Evolutionary conservation across 2,797 vertebrate genomes (phyloP).

Genomic region (Crenuchus spilurus): DNA sequence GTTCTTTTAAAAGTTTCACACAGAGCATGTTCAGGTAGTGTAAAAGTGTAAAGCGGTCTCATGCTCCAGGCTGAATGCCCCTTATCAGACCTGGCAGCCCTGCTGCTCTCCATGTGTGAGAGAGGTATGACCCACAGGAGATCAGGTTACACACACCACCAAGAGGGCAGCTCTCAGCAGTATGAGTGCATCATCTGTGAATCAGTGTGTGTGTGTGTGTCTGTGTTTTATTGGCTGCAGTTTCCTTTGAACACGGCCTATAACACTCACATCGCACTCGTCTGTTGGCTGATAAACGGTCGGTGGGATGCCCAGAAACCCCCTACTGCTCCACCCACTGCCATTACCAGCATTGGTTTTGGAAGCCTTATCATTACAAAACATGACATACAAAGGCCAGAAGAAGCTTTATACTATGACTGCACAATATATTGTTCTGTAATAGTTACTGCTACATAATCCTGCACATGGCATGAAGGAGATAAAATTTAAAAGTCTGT

Average conservation of each 20-base stretch:
- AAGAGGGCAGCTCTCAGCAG: slow-evolving; percentile 1
- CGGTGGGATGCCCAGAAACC: neutral
- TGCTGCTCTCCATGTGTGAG: neutral
- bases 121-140: neutral
- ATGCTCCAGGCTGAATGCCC: neutral
- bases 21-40: too few species aligned
- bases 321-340: neutral
- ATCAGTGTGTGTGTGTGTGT: neutral
- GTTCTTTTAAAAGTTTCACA: too few species aligned
- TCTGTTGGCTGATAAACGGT: neutral
- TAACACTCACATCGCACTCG: neutral
- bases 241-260: slow-evolving; percentile 1
- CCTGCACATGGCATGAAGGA: too few species aligned
- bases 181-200: neutral
- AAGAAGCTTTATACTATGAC: neutral
- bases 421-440: neutral
- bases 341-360: neutral
- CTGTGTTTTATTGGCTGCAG: neutral
- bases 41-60: neutral
- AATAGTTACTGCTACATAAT: too few species aligned
- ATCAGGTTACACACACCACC: slow-evolving; percentile 12
- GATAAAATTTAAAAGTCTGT: too few species aligned
- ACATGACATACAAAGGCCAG: too few species aligned
- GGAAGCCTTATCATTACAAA: neutral
- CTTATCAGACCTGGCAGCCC: neutral